Conservation (phyloP, 1,140 invertebrate genomes). For the Cardiocondyla obscurior region DNA sequence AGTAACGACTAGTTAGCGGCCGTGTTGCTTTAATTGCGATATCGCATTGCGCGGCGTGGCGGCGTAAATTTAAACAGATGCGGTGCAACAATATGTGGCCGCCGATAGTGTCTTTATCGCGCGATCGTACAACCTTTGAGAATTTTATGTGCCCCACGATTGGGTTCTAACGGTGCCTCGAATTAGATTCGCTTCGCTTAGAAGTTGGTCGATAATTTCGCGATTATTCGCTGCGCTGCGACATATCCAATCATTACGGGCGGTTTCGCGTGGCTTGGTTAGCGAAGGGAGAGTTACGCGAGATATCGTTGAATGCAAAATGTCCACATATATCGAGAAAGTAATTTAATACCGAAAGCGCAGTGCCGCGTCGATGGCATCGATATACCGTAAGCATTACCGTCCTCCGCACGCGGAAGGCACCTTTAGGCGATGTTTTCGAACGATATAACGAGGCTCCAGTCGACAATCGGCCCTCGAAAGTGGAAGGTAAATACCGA, state of each 20-base stretch:
- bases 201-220: neutral
- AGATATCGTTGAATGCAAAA: neutral
- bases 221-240: neutral
- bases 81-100: neutral
- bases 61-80: slow-evolving; percentile 46
- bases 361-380: neutral
- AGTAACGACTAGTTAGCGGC: slow-evolving; percentile 16
- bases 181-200: neutral
- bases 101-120: neutral
- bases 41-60: slow-evolving; percentile 1
- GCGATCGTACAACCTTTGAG: neutral
- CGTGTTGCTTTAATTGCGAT: slow-evolving; percentile 36
- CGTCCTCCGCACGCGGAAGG: neutral
- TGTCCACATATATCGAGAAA: neutral
- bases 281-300: neutral
- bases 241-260: neutral
- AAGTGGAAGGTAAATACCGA: neutral
- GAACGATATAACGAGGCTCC: slow-evolving; percentile 21
- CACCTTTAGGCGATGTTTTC: slow-evolving; percentile 4
- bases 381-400: slow-evolving; percentile 5
- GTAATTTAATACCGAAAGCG: neutral
- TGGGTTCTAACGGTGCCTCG: neutral
- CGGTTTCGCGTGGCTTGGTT: neutral
- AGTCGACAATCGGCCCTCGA: slow-evolving; percentile 5
- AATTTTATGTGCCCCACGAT: neutral